These are phyloP conservation scores for Uropetala carovei DNA, from an alignment of 2,888 invertebrate genomes.

Conservation along the genomic window DNA sequence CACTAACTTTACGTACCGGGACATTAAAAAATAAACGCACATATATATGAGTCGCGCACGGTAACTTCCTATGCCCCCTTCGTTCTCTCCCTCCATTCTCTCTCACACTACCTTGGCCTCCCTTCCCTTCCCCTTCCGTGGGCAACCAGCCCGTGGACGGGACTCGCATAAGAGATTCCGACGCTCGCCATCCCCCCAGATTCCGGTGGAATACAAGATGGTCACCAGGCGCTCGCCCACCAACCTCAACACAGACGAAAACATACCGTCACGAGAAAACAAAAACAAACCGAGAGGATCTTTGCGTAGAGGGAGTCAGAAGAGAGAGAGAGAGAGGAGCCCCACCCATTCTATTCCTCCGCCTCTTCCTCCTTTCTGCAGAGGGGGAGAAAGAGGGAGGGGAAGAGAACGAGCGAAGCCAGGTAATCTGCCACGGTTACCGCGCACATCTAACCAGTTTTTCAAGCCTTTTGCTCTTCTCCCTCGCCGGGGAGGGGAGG, in stretches of 20 bases:
- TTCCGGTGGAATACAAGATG: conserved; percentile 16
- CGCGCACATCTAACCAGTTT: conserved; percentile 59
- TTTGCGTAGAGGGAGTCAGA: background rate
- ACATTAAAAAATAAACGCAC: background rate
- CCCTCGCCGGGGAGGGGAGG: background rate
- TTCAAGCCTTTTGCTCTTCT: conserved; percentile 40
- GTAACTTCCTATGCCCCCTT: background rate
- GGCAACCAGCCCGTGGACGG: background rate
- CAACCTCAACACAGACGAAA: background rate
- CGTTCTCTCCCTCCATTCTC: background rate
- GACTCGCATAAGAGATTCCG: conserved; percentile 40
- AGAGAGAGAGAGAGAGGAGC: background rate
- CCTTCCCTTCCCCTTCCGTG: too few species aligned
- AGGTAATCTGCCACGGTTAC: conserved; percentile 55
- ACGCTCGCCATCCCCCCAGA: background rate
- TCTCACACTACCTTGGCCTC: too few species aligned
- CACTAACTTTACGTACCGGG: background rate
- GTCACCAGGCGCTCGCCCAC: conserved; percentile 26
- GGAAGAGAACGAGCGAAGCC: background rate
- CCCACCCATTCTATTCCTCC: background rate
- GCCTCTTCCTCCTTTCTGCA: background rate
- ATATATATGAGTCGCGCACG: background rate
- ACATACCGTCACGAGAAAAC: conserved; percentile 34
- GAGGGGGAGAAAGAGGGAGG: background rate
- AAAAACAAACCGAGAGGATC: conserved; percentile 33